phyloP scores from a whole-genome alignment of 2,888 invertebrate genomes.

The Tryphoninae sp. region DNA sequence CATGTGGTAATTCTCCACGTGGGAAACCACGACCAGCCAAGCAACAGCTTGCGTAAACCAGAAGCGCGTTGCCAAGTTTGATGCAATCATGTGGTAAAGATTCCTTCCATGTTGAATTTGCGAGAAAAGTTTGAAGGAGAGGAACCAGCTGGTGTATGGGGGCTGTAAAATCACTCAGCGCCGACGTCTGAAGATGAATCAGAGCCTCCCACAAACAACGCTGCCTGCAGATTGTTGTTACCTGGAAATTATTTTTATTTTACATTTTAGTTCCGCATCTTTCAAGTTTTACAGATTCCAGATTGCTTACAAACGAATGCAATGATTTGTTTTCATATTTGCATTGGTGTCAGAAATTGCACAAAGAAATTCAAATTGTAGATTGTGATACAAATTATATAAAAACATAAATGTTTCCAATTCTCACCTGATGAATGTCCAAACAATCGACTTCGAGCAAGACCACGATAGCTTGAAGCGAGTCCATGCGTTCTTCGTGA shows the following conservation, averaged over 20 bases:
- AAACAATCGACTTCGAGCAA: slow-evolving; percentile 85
- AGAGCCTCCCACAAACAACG: slow-evolving; percentile 87
- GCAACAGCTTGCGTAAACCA: slow-evolving; percentile 94
- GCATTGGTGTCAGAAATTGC: neutral
- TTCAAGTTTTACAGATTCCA: neutral
- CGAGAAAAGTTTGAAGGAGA: slow-evolving; percentile 81
- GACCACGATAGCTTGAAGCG: slow-evolving; percentile 88
- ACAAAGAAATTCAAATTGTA: neutral
- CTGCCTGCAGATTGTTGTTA: slow-evolving; percentile 84
- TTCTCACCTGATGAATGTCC: slow-evolving; percentile 85
- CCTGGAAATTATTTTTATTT: slow-evolving; percentile 78
- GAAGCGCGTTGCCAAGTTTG: slow-evolving; percentile 89
- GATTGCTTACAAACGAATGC: neutral
- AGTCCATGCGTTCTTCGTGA: slow-evolving; percentile 84
- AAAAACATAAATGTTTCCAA: neutral
- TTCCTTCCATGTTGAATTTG: slow-evolving; percentile 64
- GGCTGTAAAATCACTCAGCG: slow-evolving; percentile 86
- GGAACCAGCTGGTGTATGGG: slow-evolving; percentile 87
- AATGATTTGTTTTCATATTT: neutral
- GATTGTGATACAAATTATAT: neutral
- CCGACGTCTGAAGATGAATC: slow-evolving; percentile 86
- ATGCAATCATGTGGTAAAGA: slow-evolving; percentile 74
- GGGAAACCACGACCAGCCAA: slow-evolving; percentile 94
- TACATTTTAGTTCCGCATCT: neutral
- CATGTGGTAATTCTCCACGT: slow-evolving; percentile 86